These are phyloP conservation scores for Caranx melampygus DNA, from an alignment of 2,113 vertebrate species.

Conservation along the genomic window DNA sequence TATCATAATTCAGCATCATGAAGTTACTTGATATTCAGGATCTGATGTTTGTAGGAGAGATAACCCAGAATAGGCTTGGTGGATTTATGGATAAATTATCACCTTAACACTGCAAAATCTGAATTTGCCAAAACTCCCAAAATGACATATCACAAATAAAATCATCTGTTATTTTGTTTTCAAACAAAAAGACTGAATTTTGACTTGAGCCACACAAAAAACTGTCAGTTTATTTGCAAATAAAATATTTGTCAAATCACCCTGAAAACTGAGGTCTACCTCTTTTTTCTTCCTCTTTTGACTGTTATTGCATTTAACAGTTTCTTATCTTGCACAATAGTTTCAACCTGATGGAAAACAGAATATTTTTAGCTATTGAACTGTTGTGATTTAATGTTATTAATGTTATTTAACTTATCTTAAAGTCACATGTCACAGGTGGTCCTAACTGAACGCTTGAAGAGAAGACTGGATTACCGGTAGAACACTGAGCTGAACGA, in stretches of 20 bases:
- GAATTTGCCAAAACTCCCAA: neutral
- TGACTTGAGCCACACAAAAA: neutral
- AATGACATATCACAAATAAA: neutral
- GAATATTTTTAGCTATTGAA: no score
- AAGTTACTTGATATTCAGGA: no score
- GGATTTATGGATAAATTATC: no score
- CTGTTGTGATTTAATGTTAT: no score
- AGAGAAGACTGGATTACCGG: no score
- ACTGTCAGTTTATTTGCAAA: neutral
- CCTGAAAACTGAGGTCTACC: neutral
- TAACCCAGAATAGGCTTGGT: no score
- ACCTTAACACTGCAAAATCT: neutral
- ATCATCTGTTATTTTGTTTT: neutral
- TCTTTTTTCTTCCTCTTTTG: neutral
- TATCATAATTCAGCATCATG: no score
- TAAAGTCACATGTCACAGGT: no score
- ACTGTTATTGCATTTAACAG: neutral
- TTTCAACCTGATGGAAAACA: neutral
- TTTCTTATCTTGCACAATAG: slow-evolving; percentile 16
- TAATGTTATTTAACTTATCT: no score
- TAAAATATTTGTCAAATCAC: neutral
- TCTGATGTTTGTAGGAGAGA: no score
- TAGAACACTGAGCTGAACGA: no score
- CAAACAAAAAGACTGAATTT: neutral
- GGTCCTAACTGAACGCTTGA: no score